Base-by-base conservation (phyloP, 2,888 invertebrate species). In the Bombylius major region DNA sequence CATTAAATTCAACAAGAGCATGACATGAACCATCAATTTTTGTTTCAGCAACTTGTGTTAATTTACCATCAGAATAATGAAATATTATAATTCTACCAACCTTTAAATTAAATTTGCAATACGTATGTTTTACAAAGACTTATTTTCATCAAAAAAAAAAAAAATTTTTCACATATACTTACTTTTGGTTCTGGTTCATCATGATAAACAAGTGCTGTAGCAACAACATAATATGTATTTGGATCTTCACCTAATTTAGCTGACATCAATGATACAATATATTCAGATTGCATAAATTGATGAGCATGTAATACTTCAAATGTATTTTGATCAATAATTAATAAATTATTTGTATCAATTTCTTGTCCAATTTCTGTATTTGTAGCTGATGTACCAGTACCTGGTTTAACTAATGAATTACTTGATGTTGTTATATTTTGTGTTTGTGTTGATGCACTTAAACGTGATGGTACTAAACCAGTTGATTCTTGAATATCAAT, bases 11-110 rank as follows among this genome's bases (percentile, higher is more conserved):
- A 1, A 89, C 87, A 56, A 99, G 75, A 0, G 91, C 86, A 73
- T 94, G 97, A 65, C 93, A 94, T 1, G 90, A 89, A 8, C 99
- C 97, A 74, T 96, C 95, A 58, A 96, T 89, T 72, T 98, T 97
- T 65, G 97, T 97, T 68, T 99, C 99, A 0, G 92, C 89, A 3
- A 96, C 83, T 69, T 89, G 88, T 1, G 78, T 79, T 34, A 92
- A 75, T 69, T 92, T 91, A 59, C 91, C 89, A 64, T 97, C 96
- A 34, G 79, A 77, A 82, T 87, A 97, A 61, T 91, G 89, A 76
- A 95, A 97, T 55, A 98, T 79, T 39, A 97, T 76, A 61, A 97
- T 86, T 58, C 95, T 81, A 11, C 97, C 75, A 36, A 73, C 55
- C 61, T 62, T 50, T 14, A 55, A 23, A 11, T 31, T 23, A 47